phyloP scores from a whole-genome alignment of 2,113 vertebrate genomes.

The Catharus bicknelli region DNA sequence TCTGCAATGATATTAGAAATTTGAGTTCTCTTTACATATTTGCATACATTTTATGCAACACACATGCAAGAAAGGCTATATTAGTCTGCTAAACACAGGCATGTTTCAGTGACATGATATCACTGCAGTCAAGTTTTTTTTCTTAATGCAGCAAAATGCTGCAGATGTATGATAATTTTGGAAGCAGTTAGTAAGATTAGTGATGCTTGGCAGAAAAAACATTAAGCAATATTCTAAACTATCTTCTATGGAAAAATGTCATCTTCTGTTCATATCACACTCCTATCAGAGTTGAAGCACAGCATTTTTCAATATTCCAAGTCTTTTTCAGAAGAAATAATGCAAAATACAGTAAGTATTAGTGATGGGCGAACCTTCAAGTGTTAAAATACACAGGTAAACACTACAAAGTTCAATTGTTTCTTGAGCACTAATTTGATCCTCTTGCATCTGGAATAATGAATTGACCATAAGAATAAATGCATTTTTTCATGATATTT shows the following conservation, averaged over 20 bases:
- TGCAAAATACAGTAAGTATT: constrained; percentile 27
- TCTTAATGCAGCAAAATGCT: background rate
- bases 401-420: background rate
- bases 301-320: constrained; percentile 18
- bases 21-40: background rate
- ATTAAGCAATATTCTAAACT: background rate
- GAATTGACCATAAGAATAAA: too few species aligned
- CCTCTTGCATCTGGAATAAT: background rate
- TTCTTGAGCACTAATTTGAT: background rate
- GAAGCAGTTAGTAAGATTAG: constrained; percentile 10
- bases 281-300: background rate
- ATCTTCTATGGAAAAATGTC: background rate
- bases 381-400: background rate
- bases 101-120: background rate
- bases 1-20: background rate
- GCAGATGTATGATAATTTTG: background rate
- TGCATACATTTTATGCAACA: background rate
- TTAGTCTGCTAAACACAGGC: background rate
- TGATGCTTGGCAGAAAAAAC: background rate
- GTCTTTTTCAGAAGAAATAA: background rate
- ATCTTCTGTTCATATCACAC: background rate
- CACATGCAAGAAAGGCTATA: background rate
- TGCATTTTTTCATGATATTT: too few species aligned
- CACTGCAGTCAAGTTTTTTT: background rate
- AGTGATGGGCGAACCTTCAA: constrained; percentile 63